Evolutionary conservation across 2,888 invertebrate genomes (phyloP), one percentile per base, ranked within the genome.

Genomic region (Acleris emargana): DNA sequence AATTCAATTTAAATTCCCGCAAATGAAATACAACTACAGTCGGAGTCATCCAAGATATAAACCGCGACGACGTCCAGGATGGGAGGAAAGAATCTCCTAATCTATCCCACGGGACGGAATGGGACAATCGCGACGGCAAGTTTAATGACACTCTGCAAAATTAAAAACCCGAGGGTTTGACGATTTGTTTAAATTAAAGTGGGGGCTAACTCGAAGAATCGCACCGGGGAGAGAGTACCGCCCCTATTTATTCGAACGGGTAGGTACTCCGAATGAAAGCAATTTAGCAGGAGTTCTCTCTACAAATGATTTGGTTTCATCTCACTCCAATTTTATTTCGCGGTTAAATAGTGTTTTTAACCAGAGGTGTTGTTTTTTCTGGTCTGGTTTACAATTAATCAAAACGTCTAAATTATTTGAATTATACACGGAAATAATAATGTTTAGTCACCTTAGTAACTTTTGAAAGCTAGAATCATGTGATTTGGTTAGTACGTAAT

Each of bases 111-210:
- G 64, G 64, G 64, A 54, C 54, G 58, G 13, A 49, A 11, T 18
- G 51, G 25, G 45, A 45, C 45, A 17, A 57, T 25, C 28, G 49
- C 53, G 57, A 54, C 16, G 50, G 58, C 17, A 42, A 64, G 49
- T 64, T 38, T 67, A 67, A 67, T 67, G 63, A 67, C 67, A 58
- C 58, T 67, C 62, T 59, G 63, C 58, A 55, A 62, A 55, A 67
- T 67, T 63, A 62, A 67, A 67, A 67, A 63, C 58, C 58, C 53
- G 49, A 62, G 50, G 50, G 64, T n/a, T 42, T 47, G 59, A 60
- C 54, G 59, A 64, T 64, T 64, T 64, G 64, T 59, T 55, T 64
- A 64, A 64, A 64, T 64, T 64, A 64, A 55, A 64, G 51, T 51
- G 55, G 58, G 32, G 51, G 43, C 52, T 43, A 28, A 17, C 54